Base-by-base conservation (phyloP, 2,888 invertebrate genomes). In the Tenthredo amoena region DNA sequence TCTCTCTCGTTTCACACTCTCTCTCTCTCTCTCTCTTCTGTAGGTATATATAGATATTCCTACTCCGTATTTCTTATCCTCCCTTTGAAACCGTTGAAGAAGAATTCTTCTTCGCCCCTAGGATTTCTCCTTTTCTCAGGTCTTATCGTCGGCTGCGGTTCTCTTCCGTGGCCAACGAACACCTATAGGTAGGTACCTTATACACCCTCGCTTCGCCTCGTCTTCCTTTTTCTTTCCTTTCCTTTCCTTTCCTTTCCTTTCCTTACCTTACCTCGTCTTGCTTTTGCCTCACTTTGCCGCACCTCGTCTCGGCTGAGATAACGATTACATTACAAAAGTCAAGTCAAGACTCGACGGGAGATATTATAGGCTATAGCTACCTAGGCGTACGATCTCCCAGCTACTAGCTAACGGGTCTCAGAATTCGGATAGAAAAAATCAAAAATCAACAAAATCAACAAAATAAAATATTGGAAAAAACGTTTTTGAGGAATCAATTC, bases 291-390 rank as follows among this genome's bases (percentile, higher is more conserved):
- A n/a, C 31, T 31, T 77, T 21, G 26, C n/a, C 62, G 5, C 37
- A 15, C 62, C 81, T 62, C 81, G 62, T n/a, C 62, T 72, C 5
- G n/a, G 10, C 26, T 21, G 72, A 72, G 77, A 77, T 77, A 77
- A 77, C 77, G 77, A 77, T 77, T 77, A 77, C 50, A 55, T 77
- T 77, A 77, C 77, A 77, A 77, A 31, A 77, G 77, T 55, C 50
- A 55, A 55, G 55, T 50, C 50, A 77, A 31, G 47, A 50, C 74
- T 68, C 68, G 34, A n/a, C 9, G 31, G 5, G 34, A 77, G 26
- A 77, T 55, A 55, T 31, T 77, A 77, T 34, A 77, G 40, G 74
- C 40, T 74, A 43, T 21, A 40, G 21, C 21, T 9, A n/a, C 21
- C 74, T 50, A 77, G 47, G 43, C 72, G 15, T 43, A 9, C 37